phyloP scores from a whole-genome alignment of 2,113 vertebrate species.

The Hippocampus comes region DNA sequence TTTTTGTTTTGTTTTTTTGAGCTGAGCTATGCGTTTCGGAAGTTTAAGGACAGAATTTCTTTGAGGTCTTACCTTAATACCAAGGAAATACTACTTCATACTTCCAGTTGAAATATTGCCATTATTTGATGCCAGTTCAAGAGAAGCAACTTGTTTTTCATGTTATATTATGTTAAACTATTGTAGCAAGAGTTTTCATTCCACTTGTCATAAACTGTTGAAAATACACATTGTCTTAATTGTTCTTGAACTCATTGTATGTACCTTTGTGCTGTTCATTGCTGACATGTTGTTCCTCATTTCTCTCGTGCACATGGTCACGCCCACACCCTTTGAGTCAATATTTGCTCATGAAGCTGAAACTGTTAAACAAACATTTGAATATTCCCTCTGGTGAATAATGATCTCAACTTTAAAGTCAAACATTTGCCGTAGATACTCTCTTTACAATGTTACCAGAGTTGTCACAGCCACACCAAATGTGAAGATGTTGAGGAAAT shows the following conservation, averaged over 20 bases:
- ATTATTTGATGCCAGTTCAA: neutral
- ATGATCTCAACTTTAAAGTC: neutral
- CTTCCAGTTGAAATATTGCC: neutral
- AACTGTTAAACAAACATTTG: neutral
- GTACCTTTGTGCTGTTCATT: neutral
- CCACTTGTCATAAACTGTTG: neutral
- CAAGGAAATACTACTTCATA: neutral
- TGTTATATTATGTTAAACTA: neutral
- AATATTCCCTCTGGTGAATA: neutral
- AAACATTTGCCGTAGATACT: neutral
- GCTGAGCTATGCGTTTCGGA: neutral
- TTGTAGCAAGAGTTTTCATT: neutral
- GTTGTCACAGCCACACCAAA: neutral
- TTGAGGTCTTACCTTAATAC: too few relatives aligned
- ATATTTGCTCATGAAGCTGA: neutral
- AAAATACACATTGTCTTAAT: neutral
- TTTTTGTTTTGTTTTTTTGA: neutral
- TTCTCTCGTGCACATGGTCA: neutral
- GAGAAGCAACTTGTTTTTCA: neutral
- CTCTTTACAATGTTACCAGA: neutral
- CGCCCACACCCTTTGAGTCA: constrained; percentile 1
- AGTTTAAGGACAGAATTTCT: too few relatives aligned
- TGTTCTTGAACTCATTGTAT: neutral
- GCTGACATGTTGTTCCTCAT: neutral
- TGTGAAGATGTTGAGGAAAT: neutral